These are phyloP conservation scores for Saccopteryx leptura DNA, from an alignment of 2,113 vertebrate species.

Conservation along the genomic window DNA sequence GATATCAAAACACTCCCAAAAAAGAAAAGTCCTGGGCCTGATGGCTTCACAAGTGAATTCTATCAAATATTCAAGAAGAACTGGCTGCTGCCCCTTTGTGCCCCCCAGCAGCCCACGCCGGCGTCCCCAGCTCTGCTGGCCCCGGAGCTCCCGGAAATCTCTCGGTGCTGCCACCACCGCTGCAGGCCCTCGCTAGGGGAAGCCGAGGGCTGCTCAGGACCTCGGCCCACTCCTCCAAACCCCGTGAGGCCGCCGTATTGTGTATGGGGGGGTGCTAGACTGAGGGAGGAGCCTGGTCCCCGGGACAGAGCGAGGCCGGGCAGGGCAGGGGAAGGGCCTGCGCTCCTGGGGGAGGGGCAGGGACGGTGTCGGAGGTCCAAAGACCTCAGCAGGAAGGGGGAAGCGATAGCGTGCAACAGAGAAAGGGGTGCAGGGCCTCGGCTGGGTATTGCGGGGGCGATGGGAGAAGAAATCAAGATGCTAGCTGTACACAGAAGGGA, in stretches of 20 bases:
- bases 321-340: background rate
- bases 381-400: background rate
- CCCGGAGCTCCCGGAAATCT: conserved; percentile 70
- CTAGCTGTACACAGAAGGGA: background rate
- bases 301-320: background rate
- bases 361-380: background rate
- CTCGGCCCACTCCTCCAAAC: conserved; percentile 59
- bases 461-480: background rate
- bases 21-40: no score
- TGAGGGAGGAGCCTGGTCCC: conserved; percentile 61
- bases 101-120: conserved; percentile 65
- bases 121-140: conserved; percentile 70
- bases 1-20: no score
- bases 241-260: conserved; percentile 62
- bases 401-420: background rate
- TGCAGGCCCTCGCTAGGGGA: conserved; percentile 55
- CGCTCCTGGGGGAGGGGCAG: background rate
- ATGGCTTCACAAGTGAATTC: no score
- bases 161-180: background rate
- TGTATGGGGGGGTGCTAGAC: conserved; percentile 46
- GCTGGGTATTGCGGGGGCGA: background rate
- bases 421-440: no score
- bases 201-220: conserved; percentile 61
- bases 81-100: conserved; percentile 50
- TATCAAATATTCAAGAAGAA: no score